These are phyloP conservation scores for Pollenia amentaria DNA, from an alignment of 2,888 invertebrate species.

Conservation along the genomic window DNA sequence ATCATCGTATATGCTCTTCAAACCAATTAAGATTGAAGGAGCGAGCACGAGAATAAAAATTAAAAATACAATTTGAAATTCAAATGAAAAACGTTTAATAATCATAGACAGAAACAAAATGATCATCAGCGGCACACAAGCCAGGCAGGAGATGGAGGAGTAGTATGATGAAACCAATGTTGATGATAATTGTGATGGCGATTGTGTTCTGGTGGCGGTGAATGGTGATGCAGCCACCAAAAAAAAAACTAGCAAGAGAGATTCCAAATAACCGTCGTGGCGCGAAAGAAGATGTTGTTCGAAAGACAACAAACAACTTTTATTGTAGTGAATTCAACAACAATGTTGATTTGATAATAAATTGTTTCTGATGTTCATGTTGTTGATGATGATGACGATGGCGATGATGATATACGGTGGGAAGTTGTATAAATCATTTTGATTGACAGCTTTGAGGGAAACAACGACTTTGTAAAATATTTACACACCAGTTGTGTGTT, in stretches of 20 bases:
- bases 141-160: neutral
- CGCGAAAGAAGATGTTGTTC: conserved; percentile 21
- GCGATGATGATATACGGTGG: conserved; percentile 81
- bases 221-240: conserved; percentile 53
- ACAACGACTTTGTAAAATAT: conserved; percentile 61
- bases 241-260: conserved; percentile 31
- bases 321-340: conserved; percentile 1
- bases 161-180: conserved; percentile 7
- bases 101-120: conserved; percentile 56
- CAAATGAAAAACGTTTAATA: conserved; percentile 68
- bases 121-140: conserved; percentile 30
- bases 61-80: conserved; percentile 45
- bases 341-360: conserved; percentile 51
- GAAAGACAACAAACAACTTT: neutral
- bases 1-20: conserved; percentile 7
- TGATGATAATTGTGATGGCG: conserved; percentile 9
- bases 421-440: conserved; percentile 84
- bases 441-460: conserved; percentile 82
- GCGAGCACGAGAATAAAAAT: conserved; percentile 19
- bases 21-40: conserved; percentile 58
- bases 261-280: neutral
- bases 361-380: conserved; percentile 72
- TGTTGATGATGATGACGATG: no score
- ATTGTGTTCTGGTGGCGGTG: neutral
- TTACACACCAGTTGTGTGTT: conserved; percentile 72